Evolutionary conservation across 2,797 vertebrate genomes (phyloP).

Genomic region (Hydrolagus colliei): DNA sequence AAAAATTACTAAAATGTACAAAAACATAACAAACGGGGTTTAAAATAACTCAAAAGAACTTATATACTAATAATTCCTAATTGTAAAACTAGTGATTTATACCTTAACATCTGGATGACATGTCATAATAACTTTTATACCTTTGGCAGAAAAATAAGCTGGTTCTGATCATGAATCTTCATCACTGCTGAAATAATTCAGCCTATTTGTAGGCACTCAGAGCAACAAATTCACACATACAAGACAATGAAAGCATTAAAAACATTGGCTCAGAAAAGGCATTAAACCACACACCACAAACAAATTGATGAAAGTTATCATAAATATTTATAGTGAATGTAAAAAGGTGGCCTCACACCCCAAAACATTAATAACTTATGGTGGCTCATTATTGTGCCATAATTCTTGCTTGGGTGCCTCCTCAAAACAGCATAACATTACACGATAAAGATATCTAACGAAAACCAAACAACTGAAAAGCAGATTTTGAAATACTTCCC

Average conservation of each 20-base stretch:
- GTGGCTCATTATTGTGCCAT: background rate
- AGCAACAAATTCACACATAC: background rate
- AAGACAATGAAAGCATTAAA: background rate
- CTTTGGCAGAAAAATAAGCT: too few relatives aligned
- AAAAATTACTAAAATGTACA: too few relatives aligned
- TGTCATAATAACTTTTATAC: background rate
- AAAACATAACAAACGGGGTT: too few relatives aligned
- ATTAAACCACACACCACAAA: background rate
- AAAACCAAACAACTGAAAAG: background rate
- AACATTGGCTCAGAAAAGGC: background rate
- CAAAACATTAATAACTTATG: background rate
- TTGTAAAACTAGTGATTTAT: too few relatives aligned
- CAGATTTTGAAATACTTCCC: background rate
- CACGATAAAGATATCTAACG: too few relatives aligned
- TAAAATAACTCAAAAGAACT: too few relatives aligned
- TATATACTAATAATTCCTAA: too few relatives aligned
- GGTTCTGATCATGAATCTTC: background rate
- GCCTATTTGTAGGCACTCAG: background rate
- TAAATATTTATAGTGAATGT: background rate
- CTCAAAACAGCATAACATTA: too few relatives aligned
- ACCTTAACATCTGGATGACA: background rate
- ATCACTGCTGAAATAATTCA: background rate
- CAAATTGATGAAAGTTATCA: background rate
- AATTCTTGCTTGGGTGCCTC: background rate
- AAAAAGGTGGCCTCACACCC: background rate